Percentiles rank a stretch among this genome's conserved stretches.
Evolutionary conservation across 1,140 invertebrate species (phyloP).

Genomic region (Lepidostoma basale): DNA sequence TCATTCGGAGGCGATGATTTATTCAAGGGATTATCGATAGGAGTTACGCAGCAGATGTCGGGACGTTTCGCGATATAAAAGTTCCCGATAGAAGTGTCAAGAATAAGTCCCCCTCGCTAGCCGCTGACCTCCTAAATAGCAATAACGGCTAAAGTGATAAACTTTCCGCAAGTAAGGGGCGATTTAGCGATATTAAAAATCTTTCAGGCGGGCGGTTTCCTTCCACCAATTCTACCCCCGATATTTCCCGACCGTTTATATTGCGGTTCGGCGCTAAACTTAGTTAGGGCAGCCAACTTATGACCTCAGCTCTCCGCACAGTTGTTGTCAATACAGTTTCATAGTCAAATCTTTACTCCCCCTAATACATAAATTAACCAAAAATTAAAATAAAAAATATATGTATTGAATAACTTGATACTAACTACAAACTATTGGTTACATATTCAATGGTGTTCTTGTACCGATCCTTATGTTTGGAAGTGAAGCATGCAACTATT

Average conservation of each 20-base stretch:
- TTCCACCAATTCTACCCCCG: slow-evolving; percentile 29
- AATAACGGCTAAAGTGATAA: slow-evolving; percentile 27
- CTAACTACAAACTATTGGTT: too few relatives aligned
- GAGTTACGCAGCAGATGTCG: not conserved
- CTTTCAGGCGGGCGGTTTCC: slow-evolving; percentile 28
- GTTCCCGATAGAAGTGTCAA: not conserved
- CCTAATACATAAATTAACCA: too few relatives aligned
- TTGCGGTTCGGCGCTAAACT: slow-evolving; percentile 34
- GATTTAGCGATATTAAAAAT: slow-evolving; percentile 43
- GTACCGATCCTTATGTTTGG: too few relatives aligned
- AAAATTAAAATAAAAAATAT: too few relatives aligned
- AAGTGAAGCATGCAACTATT: too few relatives aligned
- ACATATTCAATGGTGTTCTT: too few relatives aligned
- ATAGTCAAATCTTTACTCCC: too few relatives aligned
- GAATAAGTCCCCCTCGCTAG: not conserved
- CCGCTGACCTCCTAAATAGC: slow-evolving; percentile 10
- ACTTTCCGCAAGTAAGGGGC: not conserved
- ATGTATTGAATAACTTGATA: too few relatives aligned
- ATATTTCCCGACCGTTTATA: slow-evolving; percentile 28
- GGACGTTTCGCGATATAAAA: not conserved
- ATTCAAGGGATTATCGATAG: not conserved
- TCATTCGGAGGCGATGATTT: slow-evolving; percentile 1
- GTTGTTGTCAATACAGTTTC: not conserved
- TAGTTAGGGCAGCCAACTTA: slow-evolving; percentile 25
- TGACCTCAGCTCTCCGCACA: not conserved